Evolutionary conservation across 2,888 invertebrate genomes (phyloP).

Genomic region (Palloptera scutellata): DNA sequence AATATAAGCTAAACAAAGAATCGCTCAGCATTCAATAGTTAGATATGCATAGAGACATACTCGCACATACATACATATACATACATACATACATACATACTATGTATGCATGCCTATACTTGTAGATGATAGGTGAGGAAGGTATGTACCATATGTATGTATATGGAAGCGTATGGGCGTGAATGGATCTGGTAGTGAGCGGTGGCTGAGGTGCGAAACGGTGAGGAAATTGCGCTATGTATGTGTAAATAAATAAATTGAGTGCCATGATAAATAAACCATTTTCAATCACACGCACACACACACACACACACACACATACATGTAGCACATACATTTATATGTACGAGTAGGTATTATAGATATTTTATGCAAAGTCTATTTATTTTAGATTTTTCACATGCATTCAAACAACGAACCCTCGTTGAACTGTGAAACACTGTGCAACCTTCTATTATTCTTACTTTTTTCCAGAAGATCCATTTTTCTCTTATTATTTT

Average conservation of each 20-base stretch:
- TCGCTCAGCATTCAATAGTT: not conserved
- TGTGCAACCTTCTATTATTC: conserved; percentile 1
- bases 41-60: not conserved
- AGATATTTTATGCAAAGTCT: conserved; percentile 43
- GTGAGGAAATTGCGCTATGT: conserved; percentile 31
- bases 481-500: conserved; percentile 8
- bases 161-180: not conserved
- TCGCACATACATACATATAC: not conserved
- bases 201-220: not conserved
- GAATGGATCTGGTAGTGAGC: not conserved
- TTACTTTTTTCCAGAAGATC: conserved; percentile 15
- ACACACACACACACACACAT: not conserved
- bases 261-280: conserved; percentile 47
- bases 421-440: not conserved
- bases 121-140: too few species aligned
- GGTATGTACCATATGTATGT: too few species aligned
- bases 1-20: not conserved
- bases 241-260: conserved; percentile 50
- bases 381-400: conserved; percentile 45
- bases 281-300: conserved; percentile 20
- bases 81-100: not conserved
- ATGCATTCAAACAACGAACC: not conserved
- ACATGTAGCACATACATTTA: not conserved
- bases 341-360: not conserved
- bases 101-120: not conserved